phyloP scores from a whole-genome alignment of 2,113 vertebrate genomes.

The Esox niger region DNA sequence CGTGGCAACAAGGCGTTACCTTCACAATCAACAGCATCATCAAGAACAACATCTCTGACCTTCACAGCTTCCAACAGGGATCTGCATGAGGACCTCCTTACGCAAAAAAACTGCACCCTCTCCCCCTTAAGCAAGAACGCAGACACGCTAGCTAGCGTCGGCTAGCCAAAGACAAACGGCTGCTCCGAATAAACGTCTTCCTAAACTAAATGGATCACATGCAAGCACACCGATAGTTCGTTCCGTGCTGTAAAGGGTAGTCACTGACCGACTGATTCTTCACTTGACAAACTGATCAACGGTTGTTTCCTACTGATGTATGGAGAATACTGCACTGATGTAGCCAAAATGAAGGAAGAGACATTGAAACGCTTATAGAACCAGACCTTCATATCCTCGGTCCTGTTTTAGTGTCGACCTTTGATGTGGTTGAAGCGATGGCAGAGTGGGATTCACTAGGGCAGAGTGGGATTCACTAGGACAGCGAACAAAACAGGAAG shows the following conservation, averaged over 20 bases:
- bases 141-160: background rate
- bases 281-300: too few relatives aligned
- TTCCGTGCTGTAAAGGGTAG: constrained; percentile 1
- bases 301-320: constrained; percentile 14
- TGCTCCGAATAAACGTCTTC: constrained; percentile 23
- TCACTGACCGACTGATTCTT: too few relatives aligned
- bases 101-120: constrained; percentile 9
- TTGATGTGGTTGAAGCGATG: background rate
- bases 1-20: background rate
- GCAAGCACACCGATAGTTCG: constrained; percentile 23
- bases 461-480: background rate
- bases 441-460: background rate
- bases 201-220: constrained; percentile 17
- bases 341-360: constrained; percentile 21
- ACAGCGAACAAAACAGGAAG: too few relatives aligned
- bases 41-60: background rate
- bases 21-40: constrained; percentile 3
- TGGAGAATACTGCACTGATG: constrained; percentile 55
- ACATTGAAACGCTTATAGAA: constrained; percentile 18
- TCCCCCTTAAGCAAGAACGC: background rate
- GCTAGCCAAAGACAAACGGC: constrained; percentile 7
- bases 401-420: background rate
- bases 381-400: background rate
- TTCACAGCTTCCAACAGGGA: constrained; percentile 19
- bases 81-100: background rate